These are phyloP conservation scores for Taeniopygia guttata DNA, from an alignment of 2,797 vertebrate genomes.

Conservation along the genomic window DNA sequence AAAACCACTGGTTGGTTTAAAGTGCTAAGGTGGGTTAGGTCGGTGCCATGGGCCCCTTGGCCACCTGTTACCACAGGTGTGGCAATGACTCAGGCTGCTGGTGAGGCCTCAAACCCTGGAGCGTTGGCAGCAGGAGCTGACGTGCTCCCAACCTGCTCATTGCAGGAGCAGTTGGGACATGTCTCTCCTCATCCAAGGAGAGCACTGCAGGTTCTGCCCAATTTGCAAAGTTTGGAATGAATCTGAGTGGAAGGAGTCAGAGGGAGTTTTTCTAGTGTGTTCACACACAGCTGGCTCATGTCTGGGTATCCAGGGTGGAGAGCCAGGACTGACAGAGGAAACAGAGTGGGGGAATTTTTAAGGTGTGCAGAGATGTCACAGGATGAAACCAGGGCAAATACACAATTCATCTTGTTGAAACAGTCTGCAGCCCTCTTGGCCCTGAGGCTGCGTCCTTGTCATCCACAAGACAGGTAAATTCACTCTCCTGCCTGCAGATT, in stretches of 20 bases:
- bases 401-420: not conserved
- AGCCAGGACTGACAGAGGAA: fast-evolving
- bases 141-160: not conserved
- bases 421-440: not conserved
- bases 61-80: not conserved
- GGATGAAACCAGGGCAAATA: not conserved
- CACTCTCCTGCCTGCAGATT: not conserved
- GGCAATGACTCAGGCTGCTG: not conserved
- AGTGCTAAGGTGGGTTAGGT: not conserved
- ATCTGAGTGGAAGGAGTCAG: not conserved
- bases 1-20: not conserved
- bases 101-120: fast-evolving
- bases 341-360: not conserved
- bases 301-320: fast-evolving
- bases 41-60: fast-evolving
- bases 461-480: no score
- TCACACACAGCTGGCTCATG: fast-evolving
- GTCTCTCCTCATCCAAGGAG: fast-evolving
- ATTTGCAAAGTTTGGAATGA: fast-evolving
- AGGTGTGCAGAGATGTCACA: not conserved
- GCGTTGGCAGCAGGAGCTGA: not conserved
- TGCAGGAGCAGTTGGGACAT: fast-evolving
- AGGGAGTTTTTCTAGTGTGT: not conserved
- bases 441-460: not conserved
- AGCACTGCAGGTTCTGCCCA: fast-evolving